These are phyloP conservation scores for Capitulum mitella DNA, from an alignment of 2,888 invertebrate genomes.

Conservation along the genomic window DNA sequence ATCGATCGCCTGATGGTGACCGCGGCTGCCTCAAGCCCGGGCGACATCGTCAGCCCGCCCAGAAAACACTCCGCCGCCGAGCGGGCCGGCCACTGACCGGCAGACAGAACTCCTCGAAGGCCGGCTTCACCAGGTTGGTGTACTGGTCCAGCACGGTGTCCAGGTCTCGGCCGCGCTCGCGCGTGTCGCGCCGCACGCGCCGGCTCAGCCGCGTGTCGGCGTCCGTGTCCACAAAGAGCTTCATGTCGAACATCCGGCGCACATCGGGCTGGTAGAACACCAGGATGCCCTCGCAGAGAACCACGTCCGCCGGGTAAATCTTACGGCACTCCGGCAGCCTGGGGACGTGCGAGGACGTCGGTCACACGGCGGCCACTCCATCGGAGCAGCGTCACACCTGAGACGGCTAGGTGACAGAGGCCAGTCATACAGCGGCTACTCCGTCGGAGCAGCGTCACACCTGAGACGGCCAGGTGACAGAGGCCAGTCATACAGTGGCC, in stretches of 20 bases:
- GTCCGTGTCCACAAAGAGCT: slow-evolving; percentile 97
- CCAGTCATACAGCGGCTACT: too few species aligned
- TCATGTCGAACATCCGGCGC: slow-evolving; percentile 90
- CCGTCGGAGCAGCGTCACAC: too few species aligned
- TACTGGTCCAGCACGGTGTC: slow-evolving; percentile 94
- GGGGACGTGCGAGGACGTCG: background rate
- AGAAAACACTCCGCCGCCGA: too few species aligned
- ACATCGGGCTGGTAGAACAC: slow-evolving; percentile 96
- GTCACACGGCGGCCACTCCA: background rate
- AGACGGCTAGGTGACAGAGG: too few species aligned
- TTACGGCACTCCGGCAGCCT: slow-evolving; percentile 48
- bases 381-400: too few species aligned
- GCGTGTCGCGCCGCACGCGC: slow-evolving; percentile 88
- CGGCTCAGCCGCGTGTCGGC: slow-evolving; percentile 94
- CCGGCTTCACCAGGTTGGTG: slow-evolving; percentile 98
- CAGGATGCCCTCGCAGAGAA: slow-evolving; percentile 93
- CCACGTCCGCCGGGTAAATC: slow-evolving; percentile 93
- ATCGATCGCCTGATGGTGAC: too few species aligned
- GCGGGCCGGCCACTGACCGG: slow-evolving; percentile 59
- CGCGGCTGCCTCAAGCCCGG: too few species aligned
- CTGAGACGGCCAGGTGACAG: too few species aligned
- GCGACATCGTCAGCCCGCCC: too few species aligned
- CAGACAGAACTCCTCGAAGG: slow-evolving; percentile 97
- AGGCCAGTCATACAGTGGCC: too few species aligned
- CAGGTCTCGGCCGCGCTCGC: slow-evolving; percentile 85